Evolutionary conservation across 2,797 vertebrate species (phyloP), one percentile per base, ranked within the genome.

Genomic region (Gymnocypris eckloni): DNA sequence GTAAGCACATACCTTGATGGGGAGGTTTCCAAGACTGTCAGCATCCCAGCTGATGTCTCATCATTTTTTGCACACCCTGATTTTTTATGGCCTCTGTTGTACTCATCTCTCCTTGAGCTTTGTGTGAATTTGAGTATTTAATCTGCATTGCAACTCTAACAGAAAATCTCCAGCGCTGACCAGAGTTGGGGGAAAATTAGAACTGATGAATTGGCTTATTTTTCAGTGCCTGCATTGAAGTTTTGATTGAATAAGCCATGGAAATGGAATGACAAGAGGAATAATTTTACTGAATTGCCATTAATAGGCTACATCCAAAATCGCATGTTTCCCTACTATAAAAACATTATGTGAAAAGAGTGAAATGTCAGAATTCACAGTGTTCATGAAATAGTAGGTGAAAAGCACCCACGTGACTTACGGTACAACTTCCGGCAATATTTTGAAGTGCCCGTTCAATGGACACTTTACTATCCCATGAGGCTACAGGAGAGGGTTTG

Each of bases 21-120:
- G 79, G 61, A 78, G 25, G 48, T 16, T 76, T 87, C 80, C 81
- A 88, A 85, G 43, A 81, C 18, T 33, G 48, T 86, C 83, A 87
- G 70, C 75, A 82, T 84, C 48, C 71, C 79, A 85, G 83, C 4
- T 59, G 86, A 88, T 86, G 85, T 90, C 86, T 88, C 85, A 86
- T 87, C 85, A 87, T 71, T 82, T 86, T 84, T 81, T 84, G 81
- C 79, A 87, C 83, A 81, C 86, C 81, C 86, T 73, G 81, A 59
- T 82, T 75, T 73, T 88, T 88, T 87, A 86, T 89, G 88, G 87
- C 87, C 81, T 66, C 75, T 69, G 70, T 81, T 76, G 76, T 87
- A 20, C 59, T 87, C 61, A 75, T 84, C 79, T 86, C 88, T 86
- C 81, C 73, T 83, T 69, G 85, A 87, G 79, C 80, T 84, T 77